phyloP scores from a whole-genome alignment of 1,140 invertebrate species.

The Platyscapa corneri region DNA sequence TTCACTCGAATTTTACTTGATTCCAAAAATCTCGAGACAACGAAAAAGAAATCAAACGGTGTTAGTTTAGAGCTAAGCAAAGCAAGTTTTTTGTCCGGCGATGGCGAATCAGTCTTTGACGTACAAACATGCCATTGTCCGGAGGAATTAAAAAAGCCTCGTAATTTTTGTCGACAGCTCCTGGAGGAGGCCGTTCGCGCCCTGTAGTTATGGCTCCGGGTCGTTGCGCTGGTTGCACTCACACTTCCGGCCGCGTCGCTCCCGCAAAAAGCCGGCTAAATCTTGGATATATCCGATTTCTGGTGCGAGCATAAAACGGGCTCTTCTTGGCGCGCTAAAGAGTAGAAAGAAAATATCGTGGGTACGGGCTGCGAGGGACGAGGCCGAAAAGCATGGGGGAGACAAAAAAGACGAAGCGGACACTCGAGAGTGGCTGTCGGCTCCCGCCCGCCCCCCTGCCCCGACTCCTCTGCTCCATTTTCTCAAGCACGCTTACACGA shows the following conservation, averaged over 20 bases:
- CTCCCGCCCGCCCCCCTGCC: too few relatives aligned
- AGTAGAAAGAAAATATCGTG: neutral
- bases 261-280: neutral
- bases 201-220: too few relatives aligned
- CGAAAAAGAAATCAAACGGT: too few relatives aligned
- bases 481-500: neutral
- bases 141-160: too few relatives aligned
- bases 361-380: too few relatives aligned
- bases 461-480: slow-evolving; percentile 4
- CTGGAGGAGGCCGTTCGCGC: too few relatives aligned
- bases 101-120: too few relatives aligned
- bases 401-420: neutral
- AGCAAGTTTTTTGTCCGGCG: too few relatives aligned
- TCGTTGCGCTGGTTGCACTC: neutral
- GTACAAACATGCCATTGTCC: neutral
- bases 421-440: neutral
- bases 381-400: neutral
- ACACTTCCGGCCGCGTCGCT: neutral
- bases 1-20: too few relatives aligned
- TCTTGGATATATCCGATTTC: neutral
- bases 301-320: neutral
- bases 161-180: too few relatives aligned
- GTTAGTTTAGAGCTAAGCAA: too few relatives aligned
- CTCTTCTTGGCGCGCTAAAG: neutral
- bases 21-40: too few relatives aligned